phyloP scores from a whole-genome alignment of 2,113 vertebrate species.

The Coreoperca whiteheadi region DNA sequence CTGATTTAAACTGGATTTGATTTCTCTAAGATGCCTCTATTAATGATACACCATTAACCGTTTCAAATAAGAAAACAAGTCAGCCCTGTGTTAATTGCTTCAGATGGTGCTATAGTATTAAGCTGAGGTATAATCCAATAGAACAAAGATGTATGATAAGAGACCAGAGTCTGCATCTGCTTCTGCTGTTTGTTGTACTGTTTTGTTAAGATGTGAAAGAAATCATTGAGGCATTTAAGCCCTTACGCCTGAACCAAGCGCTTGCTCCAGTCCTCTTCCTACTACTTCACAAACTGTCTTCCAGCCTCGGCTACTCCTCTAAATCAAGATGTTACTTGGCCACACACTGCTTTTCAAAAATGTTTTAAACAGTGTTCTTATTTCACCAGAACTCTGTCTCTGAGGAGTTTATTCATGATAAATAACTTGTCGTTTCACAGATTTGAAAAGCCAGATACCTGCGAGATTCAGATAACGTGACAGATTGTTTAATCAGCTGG shows the following conservation, averaged over 20 bases:
- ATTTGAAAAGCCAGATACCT: neutral
- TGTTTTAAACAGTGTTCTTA: slow-evolving; percentile 27
- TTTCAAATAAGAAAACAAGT: slow-evolving; percentile 58
- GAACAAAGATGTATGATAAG: slow-evolving; percentile 68
- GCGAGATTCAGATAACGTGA: slow-evolving; percentile 5
- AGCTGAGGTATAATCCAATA: slow-evolving; percentile 68
- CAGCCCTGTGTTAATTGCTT: slow-evolving; percentile 66
- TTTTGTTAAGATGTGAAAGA: slow-evolving; percentile 54
- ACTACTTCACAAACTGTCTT: slow-evolving; percentile 60
- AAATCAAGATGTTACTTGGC: slow-evolving; percentile 33
- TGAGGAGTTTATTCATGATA: neutral
- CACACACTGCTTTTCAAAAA: slow-evolving; percentile 28
- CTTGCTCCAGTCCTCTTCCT: slow-evolving; percentile 11
- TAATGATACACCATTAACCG: slow-evolving; percentile 44
- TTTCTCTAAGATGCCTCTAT: slow-evolving; percentile 54
- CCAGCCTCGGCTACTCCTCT: slow-evolving; percentile 41
- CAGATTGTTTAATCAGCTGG: slow-evolving; percentile 3
- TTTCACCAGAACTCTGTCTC: neutral
- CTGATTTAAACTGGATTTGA: slow-evolving; percentile 61
- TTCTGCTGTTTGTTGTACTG: slow-evolving; percentile 39
- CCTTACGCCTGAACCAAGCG: slow-evolving; percentile 31
- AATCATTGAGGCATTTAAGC: slow-evolving; percentile 38
- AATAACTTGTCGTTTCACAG: slow-evolving; percentile 13
- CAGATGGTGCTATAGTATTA: slow-evolving; percentile 77
- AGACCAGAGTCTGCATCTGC: slow-evolving; percentile 52